Base-by-base conservation (phyloP, 2,797 vertebrate genomes). In the Sebastes diploproa region DNA sequence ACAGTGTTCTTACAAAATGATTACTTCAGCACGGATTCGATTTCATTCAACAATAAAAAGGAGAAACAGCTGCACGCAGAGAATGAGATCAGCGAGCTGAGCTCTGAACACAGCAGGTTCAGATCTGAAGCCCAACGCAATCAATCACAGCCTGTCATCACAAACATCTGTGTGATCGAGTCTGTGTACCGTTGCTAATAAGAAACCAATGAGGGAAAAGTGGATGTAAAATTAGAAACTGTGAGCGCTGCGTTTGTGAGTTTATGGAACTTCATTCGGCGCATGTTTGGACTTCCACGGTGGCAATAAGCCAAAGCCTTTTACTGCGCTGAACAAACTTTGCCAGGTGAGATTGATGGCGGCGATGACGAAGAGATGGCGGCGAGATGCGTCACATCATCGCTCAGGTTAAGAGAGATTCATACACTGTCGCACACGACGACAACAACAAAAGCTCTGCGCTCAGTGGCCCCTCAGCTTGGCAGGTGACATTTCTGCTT, bases 401-500 rank as follows among this genome's bases (percentile, higher is more conserved):
- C 77, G 6, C 78, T 76, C 78, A 67, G 63, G 79, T 76, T 77
- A 55, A 81, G 68, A 79, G 11, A 87, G 82, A 93, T 91, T 90
- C 79, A 91, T 88, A 22, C 36, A 58, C 71, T 59, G 65, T 64
- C 72, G 7, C 73, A 65, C 38, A 42, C 14, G 6, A 42, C 25
- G 20, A 69, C 70, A 65, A 80, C 63, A 78, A 82, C 82, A 89
- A 89, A 87, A 80, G 79, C 74, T 22, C 56, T 22, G 68, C 4
- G 46, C 66, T 7, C 3, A 1, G 76, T 68, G 80, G 83, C 87
- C 23, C n/a, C 64, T 62, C 42, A 6, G 60, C 25, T 82, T 50
- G 81, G 72, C 82, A 89, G 90, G 88, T 88, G 92, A 88, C 88
- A 89, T 93, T 88, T 86, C 81, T 80, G 61, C 77, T 86, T 87